Conservation (phyloP, 2,113 vertebrate genomes). For the Anthoscopus minutus region DNA sequence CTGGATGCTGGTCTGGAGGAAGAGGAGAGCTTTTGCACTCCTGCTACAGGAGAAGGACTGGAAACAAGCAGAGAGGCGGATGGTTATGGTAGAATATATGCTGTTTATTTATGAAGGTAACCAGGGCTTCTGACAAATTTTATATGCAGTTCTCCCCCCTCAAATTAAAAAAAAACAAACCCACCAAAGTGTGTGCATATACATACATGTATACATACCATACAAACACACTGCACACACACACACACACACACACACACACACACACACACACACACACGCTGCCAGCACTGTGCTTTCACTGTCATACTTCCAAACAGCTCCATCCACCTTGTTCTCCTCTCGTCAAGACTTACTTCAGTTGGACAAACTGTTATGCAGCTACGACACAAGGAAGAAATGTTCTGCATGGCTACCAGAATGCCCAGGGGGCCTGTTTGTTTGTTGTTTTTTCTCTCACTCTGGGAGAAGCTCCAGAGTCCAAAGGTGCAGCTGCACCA, state of each 20-base stretch:
- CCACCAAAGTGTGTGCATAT: slow-evolving; percentile 26
- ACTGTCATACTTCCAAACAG: background rate
- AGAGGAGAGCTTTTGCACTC: background rate
- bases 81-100: slow-evolving; percentile 26
- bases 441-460: background rate
- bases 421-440: background rate
- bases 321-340: background rate
- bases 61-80: background rate
- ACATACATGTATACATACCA: no score
- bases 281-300: background rate
- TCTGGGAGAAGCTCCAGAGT: slow-evolving; percentile 10
- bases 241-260: slow-evolving; percentile 25
- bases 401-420: background rate
- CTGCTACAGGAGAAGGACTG: background rate
- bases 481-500: slow-evolving; percentile 24
- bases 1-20: background rate
- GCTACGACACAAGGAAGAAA: background rate
- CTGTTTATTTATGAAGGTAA: slow-evolving; percentile 66
- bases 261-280: background rate
- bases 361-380: background rate
- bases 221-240: slow-evolving; percentile 17
- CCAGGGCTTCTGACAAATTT: slow-evolving; percentile 36
- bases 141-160: background rate
- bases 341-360: background rate
- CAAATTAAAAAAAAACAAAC: background rate